Percentiles rank a stretch among this genome's conserved stretches.
phyloP scores from a whole-genome alignment of 2,113 vertebrate genomes.

The Scartelaos histophorus region DNA sequence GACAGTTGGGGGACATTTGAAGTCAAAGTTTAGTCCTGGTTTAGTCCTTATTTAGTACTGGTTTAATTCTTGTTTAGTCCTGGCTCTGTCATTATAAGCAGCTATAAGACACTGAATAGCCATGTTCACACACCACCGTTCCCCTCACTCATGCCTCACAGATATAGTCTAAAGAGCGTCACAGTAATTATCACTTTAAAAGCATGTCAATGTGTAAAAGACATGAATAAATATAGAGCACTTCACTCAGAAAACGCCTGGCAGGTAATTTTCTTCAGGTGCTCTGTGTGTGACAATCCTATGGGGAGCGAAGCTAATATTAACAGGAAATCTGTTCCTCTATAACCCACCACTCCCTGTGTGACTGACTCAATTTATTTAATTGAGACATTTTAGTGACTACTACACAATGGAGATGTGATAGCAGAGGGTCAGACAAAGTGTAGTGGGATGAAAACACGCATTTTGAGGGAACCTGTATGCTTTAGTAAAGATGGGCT shows the following conservation, averaged over 20 bases:
- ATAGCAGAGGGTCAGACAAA: constrained; percentile 64
- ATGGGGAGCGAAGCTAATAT: constrained; percentile 74
- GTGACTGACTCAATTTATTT: constrained; percentile 72
- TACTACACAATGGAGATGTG: constrained; percentile 52
- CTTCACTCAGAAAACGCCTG: constrained; percentile 67
- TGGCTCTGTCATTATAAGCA: neutral
- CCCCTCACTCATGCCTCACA: constrained; percentile 62
- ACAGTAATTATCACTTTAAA: constrained; percentile 77
- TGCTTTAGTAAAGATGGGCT: constrained; percentile 9
- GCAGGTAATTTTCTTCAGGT: constrained; percentile 78
- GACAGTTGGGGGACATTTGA: no score
- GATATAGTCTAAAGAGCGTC: constrained; percentile 58
- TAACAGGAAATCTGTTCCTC: constrained; percentile 77
- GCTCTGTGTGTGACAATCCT: constrained; percentile 74
- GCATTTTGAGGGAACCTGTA: constrained; percentile 53
- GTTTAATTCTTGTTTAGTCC: no score
- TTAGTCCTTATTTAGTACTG: no score
- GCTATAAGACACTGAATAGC: constrained; percentile 42
- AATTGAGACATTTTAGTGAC: constrained; percentile 67
- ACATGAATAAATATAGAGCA: constrained; percentile 77
- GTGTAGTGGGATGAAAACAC: constrained; percentile 63
- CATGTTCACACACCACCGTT: constrained; percentile 53
- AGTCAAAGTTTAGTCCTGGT: no score
- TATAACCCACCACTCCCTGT: constrained; percentile 66
- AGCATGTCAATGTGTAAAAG: constrained; percentile 62